Conservation (phyloP, 35 echinoderm and acorn worm species). For the Ophiothrix spiculata region DNA sequence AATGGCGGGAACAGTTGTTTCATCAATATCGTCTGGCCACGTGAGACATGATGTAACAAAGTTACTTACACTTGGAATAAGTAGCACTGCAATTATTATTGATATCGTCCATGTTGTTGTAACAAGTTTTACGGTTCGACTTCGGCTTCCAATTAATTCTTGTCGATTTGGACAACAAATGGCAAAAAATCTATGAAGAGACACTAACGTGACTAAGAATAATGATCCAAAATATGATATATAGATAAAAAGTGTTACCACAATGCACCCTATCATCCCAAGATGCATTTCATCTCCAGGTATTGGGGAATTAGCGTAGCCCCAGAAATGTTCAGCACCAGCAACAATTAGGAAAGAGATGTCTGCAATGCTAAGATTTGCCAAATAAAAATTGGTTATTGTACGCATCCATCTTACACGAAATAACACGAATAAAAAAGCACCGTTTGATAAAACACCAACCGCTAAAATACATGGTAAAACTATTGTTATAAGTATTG, state of each 20-base stretch:
- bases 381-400: slow-evolving; percentile 27
- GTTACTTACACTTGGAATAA: neutral
- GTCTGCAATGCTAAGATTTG: slow-evolving; percentile 19
- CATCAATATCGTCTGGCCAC: neutral
- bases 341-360: slow-evolving; percentile 6
- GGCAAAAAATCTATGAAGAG: slow-evolving; percentile 10
- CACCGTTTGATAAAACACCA: slow-evolving; percentile 16
- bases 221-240: neutral
- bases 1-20: neutral
- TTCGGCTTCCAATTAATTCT: neutral
- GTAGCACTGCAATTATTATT: neutral
- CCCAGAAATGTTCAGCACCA: neutral
- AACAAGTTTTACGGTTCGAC: neutral
- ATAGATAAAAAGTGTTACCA: neutral
- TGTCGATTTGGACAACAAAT: slow-evolving; percentile 12
- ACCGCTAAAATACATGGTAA: slow-evolving; percentile 18
- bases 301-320: neutral
- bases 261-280: neutral
- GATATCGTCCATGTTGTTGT: slow-evolving; percentile 6
- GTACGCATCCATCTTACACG: slow-evolving; percentile 38
- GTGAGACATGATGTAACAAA: neutral
- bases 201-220: neutral
- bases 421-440: slow-evolving; percentile 18
- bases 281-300: neutral
- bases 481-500: slow-evolving; percentile 17